Evolutionary conservation across 2,888 invertebrate species (phyloP), one percentile per base, ranked within the genome.

Genomic region (Cryptocephalus moraei): DNA sequence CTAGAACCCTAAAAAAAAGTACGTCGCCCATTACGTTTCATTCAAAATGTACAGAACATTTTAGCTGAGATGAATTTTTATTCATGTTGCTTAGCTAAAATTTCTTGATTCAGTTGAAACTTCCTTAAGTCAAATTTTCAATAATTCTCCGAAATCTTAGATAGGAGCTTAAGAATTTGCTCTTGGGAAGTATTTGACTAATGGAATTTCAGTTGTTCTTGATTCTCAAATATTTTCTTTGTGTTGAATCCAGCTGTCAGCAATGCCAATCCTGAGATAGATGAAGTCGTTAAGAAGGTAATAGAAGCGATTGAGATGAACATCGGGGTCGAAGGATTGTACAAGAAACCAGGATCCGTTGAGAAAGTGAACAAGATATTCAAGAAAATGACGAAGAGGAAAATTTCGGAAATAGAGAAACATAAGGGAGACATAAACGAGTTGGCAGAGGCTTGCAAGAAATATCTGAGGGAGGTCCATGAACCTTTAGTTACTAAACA

Each of bases 381-480:
- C 42, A 64, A 63, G 47, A 66, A 64, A 50, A 47, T 65, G 45
- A 53, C 49, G 33, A 65, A 64, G 46, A 61, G 56, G 34, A 61
- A 62, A 47, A 48, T 60, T 6, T 52, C 52, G 32, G 62, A 67
- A 9, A 45, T 66, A 41, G 63, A 65, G 3, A 64, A 63, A 48
- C 53, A 59, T 45, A 63, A 57, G 46, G 80, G 81, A 45, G 93
- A 94, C 66, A 84, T 93, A 49, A 89, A 93, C 68, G 93, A 93
- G 44, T 73, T 95, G 55, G 87, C 91, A 8, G 92, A 93, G 39
- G 83, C 91, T 9, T 73, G 95, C 50, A 94, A 94, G 72, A 77
- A 90, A 61, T 95, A 94, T 76, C 90, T 96, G 73, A 76, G 91
- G 22, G 94, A 95, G 68, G 75, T 94, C 53, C 84, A 85, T 63